Conservation (phyloP, 1,140 invertebrate species). For the Drosophila ananassae region DNA sequence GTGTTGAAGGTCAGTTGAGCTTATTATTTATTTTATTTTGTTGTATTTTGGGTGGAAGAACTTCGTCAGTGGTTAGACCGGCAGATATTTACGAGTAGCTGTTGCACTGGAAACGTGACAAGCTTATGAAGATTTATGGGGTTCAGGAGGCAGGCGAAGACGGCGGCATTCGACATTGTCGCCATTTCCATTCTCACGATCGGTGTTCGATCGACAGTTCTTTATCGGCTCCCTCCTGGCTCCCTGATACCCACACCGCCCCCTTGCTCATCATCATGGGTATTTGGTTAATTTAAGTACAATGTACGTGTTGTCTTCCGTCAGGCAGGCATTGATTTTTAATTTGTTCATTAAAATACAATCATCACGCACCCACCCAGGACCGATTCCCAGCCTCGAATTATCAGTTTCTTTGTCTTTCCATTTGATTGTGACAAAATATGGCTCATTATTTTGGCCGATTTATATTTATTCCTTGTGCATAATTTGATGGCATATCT, state of each 20-base stretch:
- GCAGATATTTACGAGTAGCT: slow-evolving; percentile 79
- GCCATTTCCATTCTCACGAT: slow-evolving; percentile 82
- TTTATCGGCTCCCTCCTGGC: slow-evolving; percentile 38
- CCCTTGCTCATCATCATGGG: slow-evolving; percentile 31
- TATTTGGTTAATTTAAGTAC: slow-evolving; percentile 75
- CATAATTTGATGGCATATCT: slow-evolving; percentile 27
- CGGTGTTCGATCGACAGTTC: slow-evolving; percentile 80
- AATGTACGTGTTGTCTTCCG: slow-evolving; percentile 66
- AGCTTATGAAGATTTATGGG: slow-evolving; percentile 83
- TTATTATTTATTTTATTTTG: slow-evolving; percentile 16
- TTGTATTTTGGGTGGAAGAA: slow-evolving; percentile 29
- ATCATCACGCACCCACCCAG: slow-evolving; percentile 68
- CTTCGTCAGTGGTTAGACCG: slow-evolving; percentile 38
- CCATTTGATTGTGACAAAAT: slow-evolving; percentile 48
- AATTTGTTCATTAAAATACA: slow-evolving; percentile 81
- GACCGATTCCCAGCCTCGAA: slow-evolving; percentile 39
- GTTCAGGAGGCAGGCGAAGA: slow-evolving; percentile 62
- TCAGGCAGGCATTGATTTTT: slow-evolving; percentile 71
- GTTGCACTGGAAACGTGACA: slow-evolving; percentile 82
- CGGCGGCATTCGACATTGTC: slow-evolving; percentile 66
- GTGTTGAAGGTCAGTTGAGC: neutral
- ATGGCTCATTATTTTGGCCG: slow-evolving; percentile 64
- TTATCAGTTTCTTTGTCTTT: slow-evolving; percentile 33
- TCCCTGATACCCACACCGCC: neutral
- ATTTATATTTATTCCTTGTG: slow-evolving; percentile 60